Evolutionary conservation across 1,140 invertebrate genomes (phyloP).

Genomic region (Halictus rubicundus): DNA sequence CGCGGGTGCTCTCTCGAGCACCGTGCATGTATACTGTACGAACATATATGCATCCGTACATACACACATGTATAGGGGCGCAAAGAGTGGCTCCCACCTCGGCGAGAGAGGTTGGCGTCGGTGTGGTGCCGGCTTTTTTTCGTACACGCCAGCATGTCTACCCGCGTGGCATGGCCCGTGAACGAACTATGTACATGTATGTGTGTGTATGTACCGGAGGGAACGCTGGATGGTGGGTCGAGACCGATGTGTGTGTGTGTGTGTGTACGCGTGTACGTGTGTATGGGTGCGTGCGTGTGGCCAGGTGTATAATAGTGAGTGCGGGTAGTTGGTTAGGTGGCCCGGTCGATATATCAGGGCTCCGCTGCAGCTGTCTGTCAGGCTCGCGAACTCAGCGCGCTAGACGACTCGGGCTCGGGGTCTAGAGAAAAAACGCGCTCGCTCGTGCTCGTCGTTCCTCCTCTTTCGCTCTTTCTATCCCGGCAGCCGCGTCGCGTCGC

Average conservation of each 20-base stretch:
- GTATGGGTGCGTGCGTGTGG: conserved; percentile 43
- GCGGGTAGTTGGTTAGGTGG: conserved; percentile 70
- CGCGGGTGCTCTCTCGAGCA: not conserved
- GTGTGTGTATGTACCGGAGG: not conserved
- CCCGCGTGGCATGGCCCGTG: conserved; percentile 40
- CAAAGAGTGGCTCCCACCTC: conserved; percentile 56
- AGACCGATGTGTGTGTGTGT: no score
- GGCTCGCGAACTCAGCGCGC: conserved; percentile 73
- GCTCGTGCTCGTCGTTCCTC: conserved; percentile 42
- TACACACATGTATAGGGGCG: conserved; percentile 40
- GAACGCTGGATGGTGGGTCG: no score
- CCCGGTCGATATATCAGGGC: conserved; percentile 79
- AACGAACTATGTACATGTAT: not conserved
- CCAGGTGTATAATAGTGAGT: conserved; percentile 70
- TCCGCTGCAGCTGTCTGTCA: conserved; percentile 79
- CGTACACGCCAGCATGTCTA: conserved; percentile 64
- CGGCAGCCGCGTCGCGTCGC: conserved; percentile 15
- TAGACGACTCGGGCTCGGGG: conserved; percentile 72
- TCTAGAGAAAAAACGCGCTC: conserved; percentile 71
- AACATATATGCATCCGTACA: not conserved
- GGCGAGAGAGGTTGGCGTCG: conserved; percentile 50
- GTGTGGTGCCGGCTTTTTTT: conserved; percentile 65
- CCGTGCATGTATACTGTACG: no score
- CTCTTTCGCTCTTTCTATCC: conserved; percentile 37
- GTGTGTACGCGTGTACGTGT: no score